Percentiles rank a stretch among this genome's conserved stretches.
Conservation (phyloP, 2,888 invertebrate species). For the Drosophila robusta region DNA sequence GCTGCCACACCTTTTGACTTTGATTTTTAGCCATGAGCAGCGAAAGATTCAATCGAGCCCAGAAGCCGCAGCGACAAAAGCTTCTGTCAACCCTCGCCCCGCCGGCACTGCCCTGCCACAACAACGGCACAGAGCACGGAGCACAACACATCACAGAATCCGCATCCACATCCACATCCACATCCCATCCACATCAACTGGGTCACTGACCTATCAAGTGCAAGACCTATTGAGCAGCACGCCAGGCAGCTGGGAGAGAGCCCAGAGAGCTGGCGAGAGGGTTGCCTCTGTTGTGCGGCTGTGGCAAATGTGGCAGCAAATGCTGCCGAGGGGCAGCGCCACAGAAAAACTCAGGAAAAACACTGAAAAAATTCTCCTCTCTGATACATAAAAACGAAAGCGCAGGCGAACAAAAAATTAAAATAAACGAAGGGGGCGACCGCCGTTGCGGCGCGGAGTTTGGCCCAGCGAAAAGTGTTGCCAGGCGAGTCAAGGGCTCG, state of each 20-base stretch:
- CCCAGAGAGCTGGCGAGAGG: slow-evolving; percentile 34
- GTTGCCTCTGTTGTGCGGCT: slow-evolving; percentile 14
- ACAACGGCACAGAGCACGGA: slow-evolving; percentile 11
- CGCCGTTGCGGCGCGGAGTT: slow-evolving; percentile 10
- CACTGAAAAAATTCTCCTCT: slow-evolving; percentile 28
- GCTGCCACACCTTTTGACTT: slow-evolving; percentile 42
- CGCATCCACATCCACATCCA: slow-evolving; percentile 30
- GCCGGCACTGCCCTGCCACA: slow-evolving; percentile 67
- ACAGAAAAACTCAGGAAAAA: slow-evolving; percentile 22
- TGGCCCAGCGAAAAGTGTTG: slow-evolving; percentile 39
- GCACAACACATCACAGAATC: slow-evolving; percentile 28
- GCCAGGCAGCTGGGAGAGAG: slow-evolving; percentile 48
- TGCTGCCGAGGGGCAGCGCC: slow-evolving; percentile 44
- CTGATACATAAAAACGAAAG: slow-evolving; percentile 70
- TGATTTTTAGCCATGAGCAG: slow-evolving; percentile 40
- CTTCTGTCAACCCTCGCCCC: slow-evolving; percentile 53
- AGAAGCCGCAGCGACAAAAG: slow-evolving; percentile 26
- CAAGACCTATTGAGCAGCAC: slow-evolving; percentile 78
- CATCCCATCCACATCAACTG: slow-evolving; percentile 62
- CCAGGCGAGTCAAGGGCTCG: slow-evolving; percentile 46
- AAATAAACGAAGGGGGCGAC: slow-evolving; percentile 73
- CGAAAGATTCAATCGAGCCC: slow-evolving; percentile 42
- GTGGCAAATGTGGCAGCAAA: slow-evolving; percentile 57
- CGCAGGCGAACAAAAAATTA: slow-evolving; percentile 77
- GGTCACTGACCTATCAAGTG: slow-evolving; percentile 85